Conservation (phyloP, 2,888 invertebrate genomes). For the Gymnosoma rotundatum region DNA sequence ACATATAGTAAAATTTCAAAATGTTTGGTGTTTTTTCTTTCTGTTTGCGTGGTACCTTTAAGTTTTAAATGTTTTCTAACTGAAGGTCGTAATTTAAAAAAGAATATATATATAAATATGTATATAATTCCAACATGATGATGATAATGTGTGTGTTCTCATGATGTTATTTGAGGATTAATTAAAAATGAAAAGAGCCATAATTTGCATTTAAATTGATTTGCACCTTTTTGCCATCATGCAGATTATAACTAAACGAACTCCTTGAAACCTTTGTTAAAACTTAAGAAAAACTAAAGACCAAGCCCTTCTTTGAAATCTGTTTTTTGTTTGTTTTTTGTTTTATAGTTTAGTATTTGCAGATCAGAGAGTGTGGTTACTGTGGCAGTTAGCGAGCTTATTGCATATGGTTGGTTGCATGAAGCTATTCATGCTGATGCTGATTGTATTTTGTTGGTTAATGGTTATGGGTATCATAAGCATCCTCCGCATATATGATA, state of each 20-base stretch:
- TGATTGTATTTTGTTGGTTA: constrained; percentile 58
- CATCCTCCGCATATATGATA: constrained; percentile 65
- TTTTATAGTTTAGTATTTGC: constrained; percentile 14
- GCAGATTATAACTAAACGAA: constrained; percentile 35
- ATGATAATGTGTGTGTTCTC: constrained; percentile 51
- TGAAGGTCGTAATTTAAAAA: background rate
- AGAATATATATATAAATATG: too few species aligned
- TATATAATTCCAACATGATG: too few species aligned
- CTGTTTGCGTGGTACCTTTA: background rate
- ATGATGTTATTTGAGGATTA: constrained; percentile 60
- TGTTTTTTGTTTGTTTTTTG: constrained; percentile 14
- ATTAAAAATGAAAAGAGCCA: constrained; percentile 62
- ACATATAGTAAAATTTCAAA: too few species aligned
- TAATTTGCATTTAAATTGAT: constrained; percentile 70
- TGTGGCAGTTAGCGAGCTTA: constrained; percentile 26
- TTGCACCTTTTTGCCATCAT: constrained; percentile 50
- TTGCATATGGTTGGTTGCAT: constrained; percentile 34
- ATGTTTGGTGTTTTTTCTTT: too few species aligned
- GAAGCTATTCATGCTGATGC: too few species aligned
- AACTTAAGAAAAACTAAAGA: constrained; percentile 37
- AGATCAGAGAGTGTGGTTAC: background rate
- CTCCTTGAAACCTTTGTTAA: constrained; percentile 51
- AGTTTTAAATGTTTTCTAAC: constrained; percentile 7
- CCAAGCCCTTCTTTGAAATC: constrained; percentile 61
- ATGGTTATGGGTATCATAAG: constrained; percentile 63